Percentiles rank a stretch among this genome's conserved stretches.
Evolutionary conservation across 2,888 invertebrate species (phyloP).

Genomic region (Chesias legatella): DNA sequence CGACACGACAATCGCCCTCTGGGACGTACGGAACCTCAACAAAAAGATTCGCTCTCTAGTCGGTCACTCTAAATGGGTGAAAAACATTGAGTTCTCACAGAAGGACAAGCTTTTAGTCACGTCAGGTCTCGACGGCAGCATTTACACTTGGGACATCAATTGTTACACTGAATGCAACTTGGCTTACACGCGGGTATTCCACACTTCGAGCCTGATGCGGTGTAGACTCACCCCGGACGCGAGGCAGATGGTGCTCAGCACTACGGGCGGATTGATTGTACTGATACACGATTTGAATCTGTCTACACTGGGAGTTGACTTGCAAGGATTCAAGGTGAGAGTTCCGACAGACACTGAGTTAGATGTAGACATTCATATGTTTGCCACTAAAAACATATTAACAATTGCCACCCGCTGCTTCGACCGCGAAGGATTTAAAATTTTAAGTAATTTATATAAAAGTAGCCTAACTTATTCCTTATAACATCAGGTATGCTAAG

Average conservation of each 20-base stretch:
- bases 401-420: too few relatives aligned
- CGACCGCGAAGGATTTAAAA: too few relatives aligned
- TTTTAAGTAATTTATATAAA: too few relatives aligned
- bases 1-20: constrained; percentile 94
- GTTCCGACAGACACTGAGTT: too few relatives aligned
- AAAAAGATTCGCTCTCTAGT: constrained; percentile 87
- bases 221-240: constrained; percentile 93
- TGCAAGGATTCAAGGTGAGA: constrained; percentile 89
- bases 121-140: constrained; percentile 95
- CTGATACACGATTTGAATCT: constrained; percentile 94
- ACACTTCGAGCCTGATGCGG: constrained; percentile 92
- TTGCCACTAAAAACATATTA: too few relatives aligned
- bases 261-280: constrained; percentile 93
- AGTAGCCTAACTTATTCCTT: too few relatives aligned
- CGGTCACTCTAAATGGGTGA: constrained; percentile 97
- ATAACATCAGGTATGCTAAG: too few relatives aligned
- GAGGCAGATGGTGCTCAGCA: constrained; percentile 93
- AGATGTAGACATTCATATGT: too few relatives aligned
- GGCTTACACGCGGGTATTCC: constrained; percentile 90
- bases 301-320: constrained; percentile 87
- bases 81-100: constrained; percentile 95
- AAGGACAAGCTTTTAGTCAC: constrained; percentile 92
- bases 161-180: constrained; percentile 89
- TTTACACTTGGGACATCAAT: constrained; percentile 97
- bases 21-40: constrained; percentile 94